Conservation (phyloP, 2,888 invertebrate species). For the Tinea trinotella region DNA sequence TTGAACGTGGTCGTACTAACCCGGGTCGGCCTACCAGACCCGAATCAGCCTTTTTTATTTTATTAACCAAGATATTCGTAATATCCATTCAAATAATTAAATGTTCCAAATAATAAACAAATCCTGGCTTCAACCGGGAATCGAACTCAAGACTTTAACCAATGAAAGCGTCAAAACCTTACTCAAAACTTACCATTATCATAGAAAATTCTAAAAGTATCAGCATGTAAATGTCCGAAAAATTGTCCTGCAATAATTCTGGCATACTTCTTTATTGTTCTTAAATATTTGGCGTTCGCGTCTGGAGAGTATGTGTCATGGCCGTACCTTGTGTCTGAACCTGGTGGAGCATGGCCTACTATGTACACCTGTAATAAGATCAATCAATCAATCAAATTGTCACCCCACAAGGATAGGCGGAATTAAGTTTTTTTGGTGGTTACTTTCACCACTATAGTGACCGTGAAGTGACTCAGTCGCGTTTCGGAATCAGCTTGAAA, state of each 20-base stretch:
- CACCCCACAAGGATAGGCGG: too few relatives aligned
- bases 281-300: constrained; percentile 84
- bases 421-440: too few relatives aligned
- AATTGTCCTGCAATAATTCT: constrained; percentile 91
- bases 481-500: too few relatives aligned
- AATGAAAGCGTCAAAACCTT: background rate
- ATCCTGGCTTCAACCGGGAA: too few relatives aligned
- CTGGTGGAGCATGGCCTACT: constrained; percentile 92
- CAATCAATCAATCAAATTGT: too few relatives aligned
- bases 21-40: too few relatives aligned
- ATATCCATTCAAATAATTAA: background rate
- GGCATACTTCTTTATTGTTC: constrained; percentile 81
- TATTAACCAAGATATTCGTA: too few relatives aligned
- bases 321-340: constrained; percentile 85
- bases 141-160: too few relatives aligned
- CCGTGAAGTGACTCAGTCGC: too few relatives aligned
- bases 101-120: background rate
- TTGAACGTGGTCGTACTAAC: too few relatives aligned
- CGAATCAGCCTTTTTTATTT: too few relatives aligned
- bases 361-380: constrained; percentile 81
- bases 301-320: constrained; percentile 79
- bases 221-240: constrained; percentile 93
- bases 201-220: constrained; percentile 90
- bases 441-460: too few relatives aligned
- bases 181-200: constrained; percentile 77